These are phyloP conservation scores for Drosophila malerkotliana DNA, from an alignment of 1,140 invertebrate species.

Conservation along the genomic window DNA sequence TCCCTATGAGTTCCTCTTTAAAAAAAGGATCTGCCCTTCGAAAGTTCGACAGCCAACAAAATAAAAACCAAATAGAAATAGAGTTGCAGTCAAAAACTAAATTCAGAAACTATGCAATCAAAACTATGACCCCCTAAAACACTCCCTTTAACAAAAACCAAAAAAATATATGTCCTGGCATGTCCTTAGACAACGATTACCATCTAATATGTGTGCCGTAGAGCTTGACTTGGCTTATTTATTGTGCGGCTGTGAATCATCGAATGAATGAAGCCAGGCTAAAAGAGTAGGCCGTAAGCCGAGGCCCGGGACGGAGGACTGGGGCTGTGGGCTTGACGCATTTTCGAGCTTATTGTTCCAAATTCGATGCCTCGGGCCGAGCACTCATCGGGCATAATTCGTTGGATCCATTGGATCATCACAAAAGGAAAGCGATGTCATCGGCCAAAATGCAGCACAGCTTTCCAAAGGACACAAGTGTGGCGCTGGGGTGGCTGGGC, in stretches of 20 bases:
- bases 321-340: constrained; percentile 34
- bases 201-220: constrained; percentile 32
- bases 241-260: constrained; percentile 46
- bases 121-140: not conserved
- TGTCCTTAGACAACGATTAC: constrained; percentile 14
- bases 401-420: constrained; percentile 54
- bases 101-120: not conserved
- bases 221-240: constrained; percentile 26
- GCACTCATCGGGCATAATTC: constrained; percentile 52
- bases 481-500: not conserved
- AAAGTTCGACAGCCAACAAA: too few relatives aligned
- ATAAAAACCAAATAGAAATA: not conserved
- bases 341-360: constrained; percentile 55
- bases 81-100: not conserved
- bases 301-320: not conserved
- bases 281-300: not conserved
- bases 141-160: not conserved
- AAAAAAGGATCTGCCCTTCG: too few relatives aligned
- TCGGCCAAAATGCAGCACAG: constrained; percentile 42
- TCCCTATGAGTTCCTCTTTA: too few relatives aligned
- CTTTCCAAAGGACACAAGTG: constrained; percentile 3
- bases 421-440: constrained; percentile 58
- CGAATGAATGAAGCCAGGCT: constrained; percentile 27
- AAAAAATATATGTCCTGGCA: not conserved
- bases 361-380: constrained; percentile 29